phyloP scores from a whole-genome alignment of 2,797 vertebrate species.

The Botia kubotai region DNA sequence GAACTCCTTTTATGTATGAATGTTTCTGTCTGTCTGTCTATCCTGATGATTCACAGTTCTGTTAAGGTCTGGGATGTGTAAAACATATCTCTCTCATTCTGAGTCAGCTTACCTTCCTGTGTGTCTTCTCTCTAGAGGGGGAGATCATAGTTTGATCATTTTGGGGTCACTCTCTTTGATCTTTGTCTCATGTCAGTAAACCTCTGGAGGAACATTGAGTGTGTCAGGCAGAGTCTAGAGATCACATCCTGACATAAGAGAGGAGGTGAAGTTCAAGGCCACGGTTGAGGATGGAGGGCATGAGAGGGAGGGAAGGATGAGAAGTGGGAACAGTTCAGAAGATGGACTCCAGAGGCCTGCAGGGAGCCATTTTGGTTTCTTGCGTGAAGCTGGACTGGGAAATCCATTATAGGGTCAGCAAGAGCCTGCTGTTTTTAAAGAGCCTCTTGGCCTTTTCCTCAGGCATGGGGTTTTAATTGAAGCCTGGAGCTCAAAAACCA shows the following conservation, averaged over 20 bases:
- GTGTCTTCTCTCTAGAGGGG: conserved; percentile 59
- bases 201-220: conserved; percentile 73
- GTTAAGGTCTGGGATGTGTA: conserved; percentile 66
- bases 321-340: conserved; percentile 23
- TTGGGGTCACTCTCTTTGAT: conserved; percentile 76
- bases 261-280: conserved; percentile 62
- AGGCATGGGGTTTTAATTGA: conserved; percentile 61
- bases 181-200: conserved; percentile 71
- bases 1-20: no score
- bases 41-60: conserved; percentile 47
- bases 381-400: conserved; percentile 57
- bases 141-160: conserved; percentile 55
- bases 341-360: conserved; percentile 48
- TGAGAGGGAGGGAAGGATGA: not conserved
- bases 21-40: not conserved
- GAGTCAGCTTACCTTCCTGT: conserved; percentile 66
- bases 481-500: conserved; percentile 59
- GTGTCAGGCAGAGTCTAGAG: conserved; percentile 52
- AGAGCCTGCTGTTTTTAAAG: conserved; percentile 59
- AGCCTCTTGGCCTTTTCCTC: conserved; percentile 56
- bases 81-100: conserved; percentile 71
- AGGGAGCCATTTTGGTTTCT: conserved; percentile 64
- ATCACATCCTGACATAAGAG: conserved; percentile 66
- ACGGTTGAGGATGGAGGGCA: conserved; percentile 47
- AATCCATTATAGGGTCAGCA: conserved; percentile 60